Evolutionary conservation across 2,797 vertebrate species (phyloP).

Genomic region (Allochrocebus solatus): DNA sequence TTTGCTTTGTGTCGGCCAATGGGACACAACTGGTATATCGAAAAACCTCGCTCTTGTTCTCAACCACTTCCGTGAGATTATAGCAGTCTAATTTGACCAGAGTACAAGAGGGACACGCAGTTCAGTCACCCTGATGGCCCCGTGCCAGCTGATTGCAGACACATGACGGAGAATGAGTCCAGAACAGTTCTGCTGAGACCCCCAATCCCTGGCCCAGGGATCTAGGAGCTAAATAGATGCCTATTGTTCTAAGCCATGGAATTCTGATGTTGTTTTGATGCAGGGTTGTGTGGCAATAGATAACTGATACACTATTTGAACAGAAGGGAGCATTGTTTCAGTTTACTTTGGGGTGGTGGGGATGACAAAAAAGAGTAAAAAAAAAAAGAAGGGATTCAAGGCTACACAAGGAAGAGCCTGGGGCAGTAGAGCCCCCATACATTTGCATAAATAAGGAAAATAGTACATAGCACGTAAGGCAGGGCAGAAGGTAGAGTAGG

Average conservation of each 20-base stretch:
- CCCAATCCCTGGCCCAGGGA: background rate
- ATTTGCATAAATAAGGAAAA: background rate
- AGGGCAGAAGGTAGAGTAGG: no score
- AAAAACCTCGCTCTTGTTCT: background rate
- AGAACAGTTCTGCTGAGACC: background rate
- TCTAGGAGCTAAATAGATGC: background rate
- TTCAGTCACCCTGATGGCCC: background rate
- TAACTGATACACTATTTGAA: background rate
- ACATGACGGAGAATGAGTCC: background rate
- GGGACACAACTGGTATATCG: no score
- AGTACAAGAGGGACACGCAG: background rate
- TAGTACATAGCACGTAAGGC: fast-evolving
- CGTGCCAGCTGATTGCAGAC: background rate
- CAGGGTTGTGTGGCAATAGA: background rate
- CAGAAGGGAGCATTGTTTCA: background rate
- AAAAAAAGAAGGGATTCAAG: background rate
- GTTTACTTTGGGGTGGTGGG: background rate
- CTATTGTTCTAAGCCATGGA: background rate
- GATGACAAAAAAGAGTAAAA: background rate
- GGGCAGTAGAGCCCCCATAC: background rate
- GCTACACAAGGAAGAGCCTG: background rate
- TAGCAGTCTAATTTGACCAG: background rate
- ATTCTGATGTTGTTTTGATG: background rate
- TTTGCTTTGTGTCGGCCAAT: background rate
- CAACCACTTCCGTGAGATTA: background rate